Percentiles rank a stretch among this genome's conserved stretches.
Conservation (phyloP, 2,797 vertebrate species). For the Chrysocyon brachyurus region DNA sequence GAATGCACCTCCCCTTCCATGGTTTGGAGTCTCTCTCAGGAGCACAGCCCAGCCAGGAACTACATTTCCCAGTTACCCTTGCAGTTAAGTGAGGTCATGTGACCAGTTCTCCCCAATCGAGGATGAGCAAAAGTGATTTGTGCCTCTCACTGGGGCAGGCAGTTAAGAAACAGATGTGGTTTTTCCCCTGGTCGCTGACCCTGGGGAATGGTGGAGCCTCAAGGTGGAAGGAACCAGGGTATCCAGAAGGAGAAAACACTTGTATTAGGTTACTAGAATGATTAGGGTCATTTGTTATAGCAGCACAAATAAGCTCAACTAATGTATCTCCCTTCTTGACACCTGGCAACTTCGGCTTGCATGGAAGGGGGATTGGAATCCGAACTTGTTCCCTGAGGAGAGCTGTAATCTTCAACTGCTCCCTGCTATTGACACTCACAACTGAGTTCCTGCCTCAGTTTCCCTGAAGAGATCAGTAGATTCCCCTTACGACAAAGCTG, state of each 20-base stretch:
- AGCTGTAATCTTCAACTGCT: neutral
- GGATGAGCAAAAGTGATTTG: neutral
- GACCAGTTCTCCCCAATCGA: slow-evolving; percentile 6
- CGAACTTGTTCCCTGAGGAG: neutral
- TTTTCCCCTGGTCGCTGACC: neutral
- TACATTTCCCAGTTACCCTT: slow-evolving; percentile 57
- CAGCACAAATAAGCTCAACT: neutral
- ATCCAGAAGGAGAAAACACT: neutral
- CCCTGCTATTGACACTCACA: neutral
- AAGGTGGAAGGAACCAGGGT: slow-evolving; percentile 1
- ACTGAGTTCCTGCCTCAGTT: slow-evolving; percentile 16
- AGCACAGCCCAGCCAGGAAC: neutral
- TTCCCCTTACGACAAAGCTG: neutral
- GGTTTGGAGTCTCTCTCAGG: neutral
- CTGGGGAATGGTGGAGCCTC: neutral
- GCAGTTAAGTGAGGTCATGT: neutral
- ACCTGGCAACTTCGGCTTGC: neutral
- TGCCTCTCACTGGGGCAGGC: neutral
- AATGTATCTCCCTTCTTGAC: neutral
- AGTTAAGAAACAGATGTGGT: neutral
- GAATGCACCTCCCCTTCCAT: neutral
- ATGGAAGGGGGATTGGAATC: neutral
- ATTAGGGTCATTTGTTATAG: neutral
- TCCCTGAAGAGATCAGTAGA: neutral
- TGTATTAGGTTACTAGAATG: neutral